phyloP scores from a whole-genome alignment of 2,888 invertebrate genomes.

The Temnothorax rugatulus region DNA sequence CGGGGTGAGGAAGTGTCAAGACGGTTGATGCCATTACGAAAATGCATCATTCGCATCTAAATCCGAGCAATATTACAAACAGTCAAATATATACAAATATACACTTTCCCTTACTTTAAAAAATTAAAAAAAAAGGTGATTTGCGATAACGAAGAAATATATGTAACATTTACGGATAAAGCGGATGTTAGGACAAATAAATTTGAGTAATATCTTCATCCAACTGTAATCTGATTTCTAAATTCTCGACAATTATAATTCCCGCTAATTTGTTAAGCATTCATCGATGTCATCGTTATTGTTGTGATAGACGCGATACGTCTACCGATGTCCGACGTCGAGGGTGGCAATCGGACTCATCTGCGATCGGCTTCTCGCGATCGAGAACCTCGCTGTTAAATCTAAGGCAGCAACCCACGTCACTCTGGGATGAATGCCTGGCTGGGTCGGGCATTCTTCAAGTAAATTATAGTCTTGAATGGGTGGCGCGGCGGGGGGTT shows the following conservation, averaged over 20 bases:
- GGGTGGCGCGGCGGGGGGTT: conserved; percentile 84
- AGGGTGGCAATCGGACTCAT: conserved; percentile 62
- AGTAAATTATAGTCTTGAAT: conserved; percentile 86
- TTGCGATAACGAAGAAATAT: not conserved
- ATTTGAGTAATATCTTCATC: not conserved
- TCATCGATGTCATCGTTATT: not conserved
- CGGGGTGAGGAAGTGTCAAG: conserved; percentile 74
- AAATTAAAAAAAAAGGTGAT: not conserved
- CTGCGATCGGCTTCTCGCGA: conserved; percentile 68
- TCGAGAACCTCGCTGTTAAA: conserved; percentile 64
- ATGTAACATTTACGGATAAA: not conserved
- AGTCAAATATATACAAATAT: not conserved
- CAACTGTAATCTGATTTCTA: not conserved
- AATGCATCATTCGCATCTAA: conserved; percentile 26
- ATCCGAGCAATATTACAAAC: not conserved
- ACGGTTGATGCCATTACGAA: conserved; percentile 66
- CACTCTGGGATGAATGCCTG: conserved; percentile 80
- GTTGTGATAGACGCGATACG: conserved; percentile 30
- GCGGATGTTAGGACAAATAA: not conserved
- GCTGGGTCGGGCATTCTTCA: conserved; percentile 84
- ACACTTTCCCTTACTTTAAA: not conserved
- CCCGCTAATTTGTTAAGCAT: not conserved
- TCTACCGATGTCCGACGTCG: conserved; percentile 48
- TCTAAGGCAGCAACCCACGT: conserved; percentile 73
- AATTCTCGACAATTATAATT: conserved; percentile 1